Evolutionary conservation across 2,888 invertebrate species (phyloP), one percentile per base, ranked within the genome.

Genomic region (Hecatera dysodea): DNA sequence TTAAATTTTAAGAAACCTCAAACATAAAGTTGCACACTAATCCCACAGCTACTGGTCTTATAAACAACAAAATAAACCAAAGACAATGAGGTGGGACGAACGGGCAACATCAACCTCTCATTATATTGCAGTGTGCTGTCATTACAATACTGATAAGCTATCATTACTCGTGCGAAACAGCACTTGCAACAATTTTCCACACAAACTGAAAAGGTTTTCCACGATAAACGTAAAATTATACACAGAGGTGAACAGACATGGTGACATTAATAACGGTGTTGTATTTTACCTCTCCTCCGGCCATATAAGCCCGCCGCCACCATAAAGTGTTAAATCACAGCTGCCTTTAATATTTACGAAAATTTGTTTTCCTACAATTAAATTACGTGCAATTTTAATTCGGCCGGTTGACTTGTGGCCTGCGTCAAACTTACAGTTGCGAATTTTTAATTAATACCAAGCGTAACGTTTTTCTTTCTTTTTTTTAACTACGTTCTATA

Each of bases 281-380:
- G 83, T 87, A 82, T 84, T 86, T 85, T 83, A 86, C 86, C 85
- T 88, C 85, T 87, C 89, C 90, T 86, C 89, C 71, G 87, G 86
- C 87, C 85, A 89, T 90, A 91, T 88, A 88, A 87, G 87, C 88
- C 86, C 53, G 73, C 86, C 88, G 86, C 88, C 86, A 87, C 89
- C 88, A 89, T 92, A 90, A 90, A 92, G 89, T 91, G 90, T 92
- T 91, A 93, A 92, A 92, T 92, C 90, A 90, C 88, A 86, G 83
- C 84, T 87, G 87, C 86, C 82, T 90, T 90, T 90, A 89, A 90
- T 90, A 90, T 91, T 91, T 91, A 83, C 75, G 84, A 85, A 87
- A 86, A 89, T 88, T 90, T 89, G 87, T 88, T 88, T 84, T 83
- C 82, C 81, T 85, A 86, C 87, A 83, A 83, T 86, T 84, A 86